Evolutionary conservation across 2,113 vertebrate genomes (phyloP), one percentile per base, ranked within the genome.

Genomic region (Sorex fumeus): DNA sequence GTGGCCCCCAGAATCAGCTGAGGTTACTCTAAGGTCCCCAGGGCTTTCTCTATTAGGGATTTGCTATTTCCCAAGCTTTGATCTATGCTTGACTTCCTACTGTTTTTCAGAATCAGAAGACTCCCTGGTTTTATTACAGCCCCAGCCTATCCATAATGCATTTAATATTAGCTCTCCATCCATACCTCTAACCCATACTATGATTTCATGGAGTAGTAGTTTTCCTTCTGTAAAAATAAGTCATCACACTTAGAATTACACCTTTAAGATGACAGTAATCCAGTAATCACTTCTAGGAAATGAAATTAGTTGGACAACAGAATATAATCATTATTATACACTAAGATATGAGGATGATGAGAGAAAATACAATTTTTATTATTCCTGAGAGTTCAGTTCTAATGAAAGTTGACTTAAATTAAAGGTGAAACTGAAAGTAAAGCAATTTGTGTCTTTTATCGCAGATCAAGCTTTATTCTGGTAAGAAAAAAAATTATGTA

Each of bases 261-360:
- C 79, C 86, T 95, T 72, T 93, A 96, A 97, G 92, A 93, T 94
- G 88, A 94, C 91, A 96, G 91, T 94, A 84, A 95, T 90, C 94
- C 96, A 93, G 95, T 95, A 96, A 97, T 94, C 93, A 93, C 80
- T 94, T 92, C 70, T 93, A 66, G 74, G 96, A 97, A 84, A 50
- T 64, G 19, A 80, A 30, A 95, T 95, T 84, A 95, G 94, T 76
- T 91, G 94, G 93, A 91, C 71, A 94, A 84, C 87, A 83, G 92
- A 92, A 94, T 88, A 43, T 62, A 89, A 70, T 92, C 82, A 90
- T 96, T 87, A 95, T 91, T 79, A 77, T 30, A 83, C 40, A 82
- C 30, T 94, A 91, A 75, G 77, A 60, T 87, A 70, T 0, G 32
- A 60, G 47, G 32, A 87, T 72, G 92, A 91, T 60, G 81, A 83